Evolutionary conservation across 2,113 vertebrate genomes (phyloP).

Genomic region (Arothron firmamentum): DNA sequence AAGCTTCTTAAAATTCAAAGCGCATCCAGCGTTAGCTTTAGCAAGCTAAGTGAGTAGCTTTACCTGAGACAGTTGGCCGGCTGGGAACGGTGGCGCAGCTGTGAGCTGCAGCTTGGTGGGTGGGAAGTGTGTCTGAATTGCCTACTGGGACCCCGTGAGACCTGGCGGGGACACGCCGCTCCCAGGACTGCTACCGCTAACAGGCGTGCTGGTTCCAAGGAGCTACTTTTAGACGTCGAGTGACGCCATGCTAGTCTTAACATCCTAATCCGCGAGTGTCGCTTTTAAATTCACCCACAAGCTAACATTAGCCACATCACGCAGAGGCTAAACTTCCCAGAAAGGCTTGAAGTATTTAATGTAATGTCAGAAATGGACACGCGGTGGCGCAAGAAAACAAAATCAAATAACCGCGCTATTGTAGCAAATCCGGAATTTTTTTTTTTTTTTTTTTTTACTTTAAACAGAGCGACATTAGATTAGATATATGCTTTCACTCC

Average conservation of each 20-base stretch:
- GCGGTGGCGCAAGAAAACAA: conserved; percentile 12
- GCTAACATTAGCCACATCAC: conserved; percentile 11
- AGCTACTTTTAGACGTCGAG: conserved; percentile 31
- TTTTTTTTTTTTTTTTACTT: too few relatives aligned
- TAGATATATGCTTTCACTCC: too few relatives aligned
- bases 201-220: conserved; percentile 19
- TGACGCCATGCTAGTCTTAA: conserved; percentile 53
- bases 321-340: conserved; percentile 16
- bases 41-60: conserved; percentile 21
- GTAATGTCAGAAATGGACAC: conserved; percentile 28
- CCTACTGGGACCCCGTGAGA: background rate
- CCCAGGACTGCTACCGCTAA: conserved; percentile 10
- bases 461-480: too few relatives aligned
- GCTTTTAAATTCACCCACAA: background rate
- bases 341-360: background rate
- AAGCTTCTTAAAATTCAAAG: background rate
- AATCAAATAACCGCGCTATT: background rate
- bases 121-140: conserved; percentile 10
- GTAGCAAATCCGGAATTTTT: background rate
- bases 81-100: conserved; percentile 12
- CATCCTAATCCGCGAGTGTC: conserved; percentile 57
- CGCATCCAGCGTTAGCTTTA: conserved; percentile 15
- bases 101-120: conserved; percentile 25
- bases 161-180: background rate
- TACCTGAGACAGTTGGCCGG: conserved; percentile 63